phyloP scores from a whole-genome alignment of 2,797 vertebrate genomes.

The Masticophis lateralis region DNA sequence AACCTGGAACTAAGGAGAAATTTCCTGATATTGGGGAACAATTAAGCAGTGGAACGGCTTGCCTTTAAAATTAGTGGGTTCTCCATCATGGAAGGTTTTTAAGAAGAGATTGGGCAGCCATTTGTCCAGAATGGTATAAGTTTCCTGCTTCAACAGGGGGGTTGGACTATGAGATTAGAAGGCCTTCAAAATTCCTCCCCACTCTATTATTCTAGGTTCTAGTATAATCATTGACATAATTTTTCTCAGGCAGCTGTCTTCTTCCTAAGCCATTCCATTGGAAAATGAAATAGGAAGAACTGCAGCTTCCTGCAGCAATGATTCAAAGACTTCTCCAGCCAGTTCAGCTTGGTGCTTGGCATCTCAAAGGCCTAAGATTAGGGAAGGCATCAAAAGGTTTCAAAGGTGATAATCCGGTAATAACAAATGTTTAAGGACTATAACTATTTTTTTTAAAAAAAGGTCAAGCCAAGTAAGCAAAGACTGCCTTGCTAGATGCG shows the following conservation, averaged over 20 bases:
- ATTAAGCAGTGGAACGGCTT: too few relatives aligned
- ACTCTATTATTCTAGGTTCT: too few relatives aligned
- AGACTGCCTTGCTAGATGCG: background rate
- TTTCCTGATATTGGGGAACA: too few relatives aligned
- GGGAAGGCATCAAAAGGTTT: background rate
- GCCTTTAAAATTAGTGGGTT: too few relatives aligned
- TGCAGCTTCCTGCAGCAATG: background rate
- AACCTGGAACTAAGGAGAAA: too few relatives aligned
- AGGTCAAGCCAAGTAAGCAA: background rate
- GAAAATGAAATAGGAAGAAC: background rate
- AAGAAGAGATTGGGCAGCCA: too few relatives aligned
- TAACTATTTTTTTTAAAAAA: background rate
- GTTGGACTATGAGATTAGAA: too few relatives aligned
- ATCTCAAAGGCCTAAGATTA: background rate
- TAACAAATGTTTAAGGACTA: background rate
- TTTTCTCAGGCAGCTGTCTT: background rate
- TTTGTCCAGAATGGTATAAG: too few relatives aligned
- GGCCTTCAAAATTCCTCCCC: too few relatives aligned
- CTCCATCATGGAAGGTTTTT: too few relatives aligned
- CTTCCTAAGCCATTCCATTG: too few relatives aligned
- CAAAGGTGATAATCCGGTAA: background rate
- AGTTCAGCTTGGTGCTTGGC: background rate
- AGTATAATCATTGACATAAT: background rate
- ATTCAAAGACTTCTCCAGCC: background rate
- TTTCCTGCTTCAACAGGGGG: too few relatives aligned